Conservation (phyloP, 53 echinoderm and acorn worm species). For the Temnopleurus reevesii region DNA sequence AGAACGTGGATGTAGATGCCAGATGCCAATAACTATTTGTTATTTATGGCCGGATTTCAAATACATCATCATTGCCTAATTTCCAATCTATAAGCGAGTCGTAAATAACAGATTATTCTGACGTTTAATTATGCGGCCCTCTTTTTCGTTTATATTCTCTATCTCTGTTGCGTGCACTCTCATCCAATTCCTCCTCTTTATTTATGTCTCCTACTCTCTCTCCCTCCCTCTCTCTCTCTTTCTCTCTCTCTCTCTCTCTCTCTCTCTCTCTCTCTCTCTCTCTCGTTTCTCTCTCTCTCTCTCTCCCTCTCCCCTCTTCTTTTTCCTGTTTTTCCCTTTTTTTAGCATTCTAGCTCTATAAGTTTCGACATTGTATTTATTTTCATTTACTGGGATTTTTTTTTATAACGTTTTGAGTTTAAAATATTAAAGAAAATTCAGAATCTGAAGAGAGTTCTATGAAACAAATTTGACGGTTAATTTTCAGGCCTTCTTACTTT, state of each 20-base stretch:
- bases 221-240: neutral
- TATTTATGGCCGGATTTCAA: constrained; percentile 6
- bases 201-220: neutral
- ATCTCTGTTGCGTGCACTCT: neutral
- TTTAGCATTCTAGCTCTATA: neutral
- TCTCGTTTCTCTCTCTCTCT: neutral
- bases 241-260: neutral
- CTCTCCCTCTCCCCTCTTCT: neutral
- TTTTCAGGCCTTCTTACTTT: neutral
- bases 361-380: neutral
- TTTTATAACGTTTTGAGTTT: too few species aligned
- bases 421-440: too few species aligned
- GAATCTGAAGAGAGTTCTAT: too few species aligned
- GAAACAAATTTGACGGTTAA: too few species aligned
- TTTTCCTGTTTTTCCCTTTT: neutral
- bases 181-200: neutral
- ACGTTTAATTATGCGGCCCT: neutral
- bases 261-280: neutral
- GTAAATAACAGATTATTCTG: neutral
- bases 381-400: neutral
- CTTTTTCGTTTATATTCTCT: neutral
- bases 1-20: neutral
- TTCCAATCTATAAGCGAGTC: neutral
- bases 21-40: neutral
- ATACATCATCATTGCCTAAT: constrained; percentile 9